Conservation (phyloP, 2,888 invertebrate genomes). For the Lysandra coridon region DNA sequence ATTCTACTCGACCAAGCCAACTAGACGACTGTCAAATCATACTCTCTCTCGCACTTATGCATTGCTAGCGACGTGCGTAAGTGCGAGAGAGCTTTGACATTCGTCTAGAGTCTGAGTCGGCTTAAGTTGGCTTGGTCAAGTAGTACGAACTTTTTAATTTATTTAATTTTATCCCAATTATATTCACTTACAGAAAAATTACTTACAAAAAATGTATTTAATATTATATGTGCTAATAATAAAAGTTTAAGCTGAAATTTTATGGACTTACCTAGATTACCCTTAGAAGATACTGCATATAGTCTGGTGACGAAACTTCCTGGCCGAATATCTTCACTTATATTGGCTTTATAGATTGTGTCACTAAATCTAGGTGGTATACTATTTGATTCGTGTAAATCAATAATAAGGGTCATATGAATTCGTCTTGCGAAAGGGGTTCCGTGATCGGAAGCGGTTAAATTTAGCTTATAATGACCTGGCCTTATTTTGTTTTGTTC, state of each 20-base stretch:
- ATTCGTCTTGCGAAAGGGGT: slow-evolving; percentile 85
- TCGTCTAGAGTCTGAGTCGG: too few relatives aligned
- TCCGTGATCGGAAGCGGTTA: slow-evolving; percentile 94
- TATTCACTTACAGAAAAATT: background rate
- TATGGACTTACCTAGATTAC: slow-evolving; percentile 82
- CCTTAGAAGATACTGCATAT: slow-evolving; percentile 84
- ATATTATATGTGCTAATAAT: background rate
- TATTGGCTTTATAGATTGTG: slow-evolving; percentile 86
- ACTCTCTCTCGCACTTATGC: too few relatives aligned
- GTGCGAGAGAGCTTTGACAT: too few relatives aligned
- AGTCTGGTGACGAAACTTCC: slow-evolving; percentile 91
- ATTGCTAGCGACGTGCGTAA: too few relatives aligned
- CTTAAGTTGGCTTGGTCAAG: too few relatives aligned
- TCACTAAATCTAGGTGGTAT: slow-evolving; percentile 91
- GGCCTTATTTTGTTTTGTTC: slow-evolving; percentile 60
- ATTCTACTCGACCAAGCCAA: too few relatives aligned
- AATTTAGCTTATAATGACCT: slow-evolving; percentile 84
- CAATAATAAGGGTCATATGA: slow-evolving; percentile 83
- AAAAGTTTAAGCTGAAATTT: background rate
- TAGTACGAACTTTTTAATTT: too few relatives aligned
- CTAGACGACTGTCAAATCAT: too few relatives aligned
- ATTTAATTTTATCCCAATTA: too few relatives aligned
- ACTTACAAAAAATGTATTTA: too few relatives aligned
- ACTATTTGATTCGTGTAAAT: slow-evolving; percentile 86
- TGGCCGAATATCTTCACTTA: slow-evolving; percentile 87